phyloP scores from a whole-genome alignment of 2,888 invertebrate genomes.

The Drosophila putrida region DNA sequence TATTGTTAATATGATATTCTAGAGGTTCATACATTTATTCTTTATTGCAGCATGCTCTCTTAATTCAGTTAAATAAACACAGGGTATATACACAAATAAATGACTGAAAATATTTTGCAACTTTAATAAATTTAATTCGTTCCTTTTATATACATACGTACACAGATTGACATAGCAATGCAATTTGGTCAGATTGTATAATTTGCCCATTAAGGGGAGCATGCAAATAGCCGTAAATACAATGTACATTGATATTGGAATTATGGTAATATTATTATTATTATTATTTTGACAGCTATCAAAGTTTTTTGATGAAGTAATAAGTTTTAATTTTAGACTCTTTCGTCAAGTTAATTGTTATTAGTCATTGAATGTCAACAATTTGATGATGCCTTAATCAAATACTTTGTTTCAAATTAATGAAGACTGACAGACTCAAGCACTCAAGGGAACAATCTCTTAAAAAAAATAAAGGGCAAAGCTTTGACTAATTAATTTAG shows the following conservation, averaged over 20 bases:
- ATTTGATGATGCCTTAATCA: constrained; percentile 24
- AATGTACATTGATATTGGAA: constrained; percentile 27
- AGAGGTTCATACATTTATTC: not conserved
- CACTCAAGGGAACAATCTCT: not conserved
- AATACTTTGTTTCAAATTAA: constrained; percentile 8
- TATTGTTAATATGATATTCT: no score
- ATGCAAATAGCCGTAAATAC: constrained; percentile 25
- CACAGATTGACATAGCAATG: constrained; percentile 32
- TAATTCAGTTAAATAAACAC: not conserved
- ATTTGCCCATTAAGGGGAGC: constrained; percentile 45
- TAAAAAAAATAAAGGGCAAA: constrained; percentile 1
- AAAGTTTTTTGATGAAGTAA: constrained; percentile 51
- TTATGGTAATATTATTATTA: constrained; percentile 39
- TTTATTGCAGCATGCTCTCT: not conserved
- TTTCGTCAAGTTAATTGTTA: constrained; percentile 32
- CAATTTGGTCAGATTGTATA: constrained; percentile 50
- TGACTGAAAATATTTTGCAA: not conserved
- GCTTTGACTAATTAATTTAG: constrained; percentile 15
- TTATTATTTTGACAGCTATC: constrained; percentile 43
- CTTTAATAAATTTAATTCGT: constrained; percentile 22
- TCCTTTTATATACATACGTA: constrained; percentile 3
- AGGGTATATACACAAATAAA: constrained; percentile 7
- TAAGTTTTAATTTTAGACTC: constrained; percentile 58
- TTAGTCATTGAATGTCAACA: constrained; percentile 48
- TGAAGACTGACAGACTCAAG: constrained; percentile 24